These are phyloP conservation scores for Rhabdomys dilectus DNA, from an alignment of 2,113 vertebrate species.

Conservation along the genomic window DNA sequence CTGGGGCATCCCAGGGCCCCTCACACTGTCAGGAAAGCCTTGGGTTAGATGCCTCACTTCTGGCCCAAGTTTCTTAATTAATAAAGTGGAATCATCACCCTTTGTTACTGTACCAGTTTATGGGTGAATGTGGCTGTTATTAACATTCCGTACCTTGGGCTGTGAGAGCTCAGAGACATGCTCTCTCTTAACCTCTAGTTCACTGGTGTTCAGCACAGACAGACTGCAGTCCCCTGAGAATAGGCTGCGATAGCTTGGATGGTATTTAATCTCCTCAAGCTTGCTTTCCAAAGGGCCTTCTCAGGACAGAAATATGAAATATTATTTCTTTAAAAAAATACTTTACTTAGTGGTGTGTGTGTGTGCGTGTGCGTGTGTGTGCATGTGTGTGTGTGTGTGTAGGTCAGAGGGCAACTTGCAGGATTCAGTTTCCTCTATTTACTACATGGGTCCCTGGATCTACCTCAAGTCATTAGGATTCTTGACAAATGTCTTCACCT, in stretches of 20 bases:
- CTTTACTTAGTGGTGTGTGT: not conserved
- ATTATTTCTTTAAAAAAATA: not conserved
- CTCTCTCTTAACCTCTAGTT: not conserved
- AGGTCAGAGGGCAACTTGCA: not conserved
- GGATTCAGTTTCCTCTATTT: not conserved
- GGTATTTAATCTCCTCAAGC: not conserved
- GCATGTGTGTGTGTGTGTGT: not conserved
- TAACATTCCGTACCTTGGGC: not conserved
- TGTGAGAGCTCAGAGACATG: rapidly evolving
- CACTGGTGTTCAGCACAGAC: not conserved
- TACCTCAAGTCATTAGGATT: not conserved
- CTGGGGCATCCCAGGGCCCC: not conserved
- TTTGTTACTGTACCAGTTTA: rapidly evolving
- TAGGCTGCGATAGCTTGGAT: not conserved
- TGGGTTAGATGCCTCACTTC: not conserved
- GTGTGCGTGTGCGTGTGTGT: not conserved
- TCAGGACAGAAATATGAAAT: not conserved
- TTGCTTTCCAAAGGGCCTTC: not conserved
- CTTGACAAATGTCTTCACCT: not conserved
- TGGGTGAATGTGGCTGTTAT: no score
- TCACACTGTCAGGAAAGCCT: not conserved
- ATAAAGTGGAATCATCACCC: not conserved
- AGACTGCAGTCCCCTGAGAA: not conserved
- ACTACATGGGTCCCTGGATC: not conserved
- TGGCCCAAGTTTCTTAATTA: not conserved